Evolutionary conservation across 2,888 invertebrate species (phyloP).

Genomic region (Lingula anatina): DNA sequence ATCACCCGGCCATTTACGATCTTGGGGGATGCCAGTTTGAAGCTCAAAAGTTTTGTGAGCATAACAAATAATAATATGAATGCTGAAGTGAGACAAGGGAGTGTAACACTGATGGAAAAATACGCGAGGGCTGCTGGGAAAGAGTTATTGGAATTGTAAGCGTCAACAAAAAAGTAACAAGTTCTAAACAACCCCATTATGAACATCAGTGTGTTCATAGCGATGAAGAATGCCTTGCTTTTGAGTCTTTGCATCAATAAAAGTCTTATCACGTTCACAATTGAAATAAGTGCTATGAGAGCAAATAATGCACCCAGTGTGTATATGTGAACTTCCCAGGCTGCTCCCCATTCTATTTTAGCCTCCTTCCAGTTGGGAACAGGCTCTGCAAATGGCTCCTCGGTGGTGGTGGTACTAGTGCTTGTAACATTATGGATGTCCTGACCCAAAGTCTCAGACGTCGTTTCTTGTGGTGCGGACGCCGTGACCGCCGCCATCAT

Average conservation of each 20-base stretch:
- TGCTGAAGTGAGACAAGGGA: neutral
- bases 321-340: neutral
- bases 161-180: neutral
- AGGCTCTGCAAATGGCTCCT: neutral
- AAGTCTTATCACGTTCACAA: neutral
- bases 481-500: too few relatives aligned
- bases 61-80: neutral
- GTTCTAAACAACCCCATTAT: neutral
- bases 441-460: too few relatives aligned
- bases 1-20: neutral
- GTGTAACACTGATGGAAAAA: neutral
- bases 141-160: neutral
- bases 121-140: neutral
- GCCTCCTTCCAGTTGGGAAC: neutral
- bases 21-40: neutral
- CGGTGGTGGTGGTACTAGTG: too few relatives aligned
- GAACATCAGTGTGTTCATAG: neutral
- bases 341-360: neutral
- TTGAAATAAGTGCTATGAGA: neutral
- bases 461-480: too few relatives aligned
- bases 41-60: neutral
- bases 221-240: neutral
- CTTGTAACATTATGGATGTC: too few relatives aligned
- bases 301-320: neutral
- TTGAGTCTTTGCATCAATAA: neutral